Conservation (phyloP, 2,888 invertebrate species). For the Diogma glabrata region DNA sequence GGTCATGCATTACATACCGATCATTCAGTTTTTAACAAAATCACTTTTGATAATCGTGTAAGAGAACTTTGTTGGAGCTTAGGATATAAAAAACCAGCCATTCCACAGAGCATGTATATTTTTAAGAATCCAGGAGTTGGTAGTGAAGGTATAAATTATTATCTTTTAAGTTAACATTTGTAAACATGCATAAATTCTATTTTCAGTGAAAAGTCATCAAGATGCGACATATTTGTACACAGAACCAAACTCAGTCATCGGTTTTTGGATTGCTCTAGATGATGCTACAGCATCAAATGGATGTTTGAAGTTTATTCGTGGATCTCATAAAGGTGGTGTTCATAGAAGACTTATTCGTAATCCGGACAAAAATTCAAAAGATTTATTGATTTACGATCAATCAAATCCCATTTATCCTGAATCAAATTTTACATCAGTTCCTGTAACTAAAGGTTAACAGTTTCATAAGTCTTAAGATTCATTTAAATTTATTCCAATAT, state of each 20-base stretch:
- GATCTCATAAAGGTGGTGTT: slow-evolving; percentile 79
- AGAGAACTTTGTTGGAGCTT: slow-evolving; percentile 63
- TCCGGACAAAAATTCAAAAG: slow-evolving; percentile 47
- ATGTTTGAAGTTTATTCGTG: slow-evolving; percentile 83
- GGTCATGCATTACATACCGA: slow-evolving; percentile 81
- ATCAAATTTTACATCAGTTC: slow-evolving; percentile 62
- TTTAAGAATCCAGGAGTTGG: slow-evolving; percentile 91
- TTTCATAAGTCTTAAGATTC: background rate
- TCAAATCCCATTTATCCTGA: slow-evolving; percentile 57
- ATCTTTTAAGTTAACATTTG: background rate
- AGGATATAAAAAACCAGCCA: slow-evolving; percentile 63
- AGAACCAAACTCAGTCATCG: slow-evolving; percentile 67
- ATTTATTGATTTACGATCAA: slow-evolving; percentile 55
- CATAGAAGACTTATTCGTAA: slow-evolving; percentile 61
- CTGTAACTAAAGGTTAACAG: slow-evolving; percentile 72
- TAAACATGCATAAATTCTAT: no score
- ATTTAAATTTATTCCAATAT: no score
- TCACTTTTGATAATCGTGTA: slow-evolving; percentile 75
- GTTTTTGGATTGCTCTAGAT: slow-evolving; percentile 94
- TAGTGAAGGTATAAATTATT: slow-evolving; percentile 57
- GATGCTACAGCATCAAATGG: slow-evolving; percentile 90
- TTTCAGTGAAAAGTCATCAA: slow-evolving; percentile 58
- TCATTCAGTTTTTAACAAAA: slow-evolving; percentile 66
- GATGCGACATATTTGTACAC: slow-evolving; percentile 83
- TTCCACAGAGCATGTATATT: slow-evolving; percentile 96